A percentile compares a stretch with the other conserved stretches of the same genome.
These are phyloP conservation scores for Corythornis vintsioides DNA, from an alignment of 2,113 vertebrate genomes.

Conservation along the genomic window DNA sequence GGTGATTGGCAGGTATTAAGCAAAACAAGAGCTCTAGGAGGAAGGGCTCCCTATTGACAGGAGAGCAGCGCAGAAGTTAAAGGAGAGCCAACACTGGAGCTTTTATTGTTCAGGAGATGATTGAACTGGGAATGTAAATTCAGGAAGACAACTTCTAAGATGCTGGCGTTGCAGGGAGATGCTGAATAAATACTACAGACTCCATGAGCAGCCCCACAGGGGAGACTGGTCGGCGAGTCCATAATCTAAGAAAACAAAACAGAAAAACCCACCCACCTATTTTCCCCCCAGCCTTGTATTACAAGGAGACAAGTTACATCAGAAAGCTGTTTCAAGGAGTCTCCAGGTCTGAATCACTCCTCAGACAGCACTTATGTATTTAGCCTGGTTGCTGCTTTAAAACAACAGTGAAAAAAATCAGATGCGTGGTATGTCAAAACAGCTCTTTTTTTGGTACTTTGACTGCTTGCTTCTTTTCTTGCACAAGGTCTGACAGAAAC, in stretches of 20 bases:
- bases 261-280: not conserved
- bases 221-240: not conserved
- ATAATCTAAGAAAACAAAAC: not conserved
- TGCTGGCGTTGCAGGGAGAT: not conserved
- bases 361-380: not conserved
- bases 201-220: not conserved
- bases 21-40: conserved; percentile 43
- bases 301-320: not conserved
- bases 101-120: conserved; percentile 35
- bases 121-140: conserved; percentile 4
- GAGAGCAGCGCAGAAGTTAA: not conserved
- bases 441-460: not conserved
- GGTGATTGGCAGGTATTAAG: conserved; percentile 63
- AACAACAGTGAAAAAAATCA: not conserved
- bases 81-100: conserved; percentile 11
- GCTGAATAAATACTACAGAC: not conserved
- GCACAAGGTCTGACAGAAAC: not conserved
- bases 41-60: conserved; percentile 14
- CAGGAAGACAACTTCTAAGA: conserved; percentile 17
- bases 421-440: not conserved
- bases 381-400: not conserved
- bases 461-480: not conserved
- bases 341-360: not conserved
- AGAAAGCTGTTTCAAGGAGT: not conserved
- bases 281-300: not conserved